These are phyloP conservation scores for Metridium senile DNA, from an alignment of 92 coral and sea anemone genomes.

Conservation along the genomic window DNA sequence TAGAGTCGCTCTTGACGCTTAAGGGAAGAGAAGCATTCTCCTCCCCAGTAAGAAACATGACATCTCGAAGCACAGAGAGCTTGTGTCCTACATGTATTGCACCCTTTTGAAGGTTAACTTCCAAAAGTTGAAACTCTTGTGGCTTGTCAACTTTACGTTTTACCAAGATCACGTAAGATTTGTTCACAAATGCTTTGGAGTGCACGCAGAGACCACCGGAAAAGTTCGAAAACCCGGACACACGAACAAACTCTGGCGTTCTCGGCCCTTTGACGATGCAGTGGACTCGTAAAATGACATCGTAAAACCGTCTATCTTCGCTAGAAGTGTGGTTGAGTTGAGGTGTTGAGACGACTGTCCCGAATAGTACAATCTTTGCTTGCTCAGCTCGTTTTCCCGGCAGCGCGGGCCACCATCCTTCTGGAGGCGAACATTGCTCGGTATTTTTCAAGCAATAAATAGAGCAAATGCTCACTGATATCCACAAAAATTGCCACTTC, in stretches of 20 bases:
- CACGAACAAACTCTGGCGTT: conserved; percentile 62
- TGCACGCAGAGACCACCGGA: conserved; percentile 75
- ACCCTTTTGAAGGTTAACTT: conserved; percentile 67
- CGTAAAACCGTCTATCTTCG: conserved; percentile 54
- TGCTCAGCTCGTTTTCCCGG: conserved; percentile 65
- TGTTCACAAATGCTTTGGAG: conserved; percentile 79
- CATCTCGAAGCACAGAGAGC: conserved; percentile 54
- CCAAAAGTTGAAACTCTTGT: conserved; percentile 50
- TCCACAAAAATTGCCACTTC: conserved; percentile 40
- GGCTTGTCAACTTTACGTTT: conserved; percentile 36
- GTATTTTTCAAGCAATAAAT: conserved; percentile 39
- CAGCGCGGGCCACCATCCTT: conserved; percentile 54
- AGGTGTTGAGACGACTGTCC: conserved; percentile 80
- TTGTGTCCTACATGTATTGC: conserved; percentile 61
- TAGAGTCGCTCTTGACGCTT: conserved; percentile 43
- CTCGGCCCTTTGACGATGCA: conserved; percentile 80
- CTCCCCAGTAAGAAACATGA: conserved; percentile 51
- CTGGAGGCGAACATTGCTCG: conserved; percentile 84
- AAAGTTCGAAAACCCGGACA: conserved; percentile 78
- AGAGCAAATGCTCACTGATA: conserved; percentile 50
- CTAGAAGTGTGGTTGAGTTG: conserved; percentile 29
- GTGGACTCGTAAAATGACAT: conserved; percentile 70
- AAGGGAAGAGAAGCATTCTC: conserved; percentile 61
- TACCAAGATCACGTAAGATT: conserved; percentile 72
- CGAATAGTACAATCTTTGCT: conserved; percentile 78